Evolutionary conservation across 1,140 invertebrate genomes (phyloP).

Genomic region (Choristoneura fumiferana): DNA sequence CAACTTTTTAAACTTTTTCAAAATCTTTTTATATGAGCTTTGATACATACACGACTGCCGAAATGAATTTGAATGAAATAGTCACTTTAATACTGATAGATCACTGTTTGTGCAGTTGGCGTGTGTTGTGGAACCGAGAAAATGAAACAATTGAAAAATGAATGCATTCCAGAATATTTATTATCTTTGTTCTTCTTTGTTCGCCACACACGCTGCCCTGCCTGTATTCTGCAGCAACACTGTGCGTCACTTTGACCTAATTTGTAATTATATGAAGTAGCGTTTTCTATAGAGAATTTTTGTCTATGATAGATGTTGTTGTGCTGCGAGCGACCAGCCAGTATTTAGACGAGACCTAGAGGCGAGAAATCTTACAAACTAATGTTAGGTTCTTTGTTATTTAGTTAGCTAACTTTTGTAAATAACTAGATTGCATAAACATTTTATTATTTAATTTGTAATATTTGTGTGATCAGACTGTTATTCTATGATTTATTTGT

Average conservation of each 20-base stretch:
- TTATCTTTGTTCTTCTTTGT: constrained; percentile 18
- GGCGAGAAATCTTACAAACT: constrained; percentile 57
- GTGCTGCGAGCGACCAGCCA: constrained; percentile 49
- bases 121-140: constrained; percentile 4
- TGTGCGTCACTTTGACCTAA: background rate
- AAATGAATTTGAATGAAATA: constrained; percentile 8
- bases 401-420: constrained; percentile 77
- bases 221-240: background rate
- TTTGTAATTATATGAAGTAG: constrained; percentile 59
- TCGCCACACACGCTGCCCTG: background rate
- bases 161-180: constrained; percentile 46
- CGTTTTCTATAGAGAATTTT: constrained; percentile 47
- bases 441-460: constrained; percentile 77
- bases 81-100: constrained; percentile 9
- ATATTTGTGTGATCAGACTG: constrained; percentile 76
- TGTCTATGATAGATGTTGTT: constrained; percentile 34
- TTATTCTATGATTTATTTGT: constrained; percentile 76
- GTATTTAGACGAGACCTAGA: constrained; percentile 62
- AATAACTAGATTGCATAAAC: constrained; percentile 74
- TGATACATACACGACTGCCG: constrained; percentile 4
- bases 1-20: constrained; percentile 28
- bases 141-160: constrained; percentile 22
- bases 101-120: background rate
- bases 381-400: constrained; percentile 75
- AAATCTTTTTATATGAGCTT: constrained; percentile 18